Evolutionary conservation across 2,888 invertebrate genomes (phyloP), one percentile per base, ranked within the genome.

Genomic region (Empis stercorea): DNA sequence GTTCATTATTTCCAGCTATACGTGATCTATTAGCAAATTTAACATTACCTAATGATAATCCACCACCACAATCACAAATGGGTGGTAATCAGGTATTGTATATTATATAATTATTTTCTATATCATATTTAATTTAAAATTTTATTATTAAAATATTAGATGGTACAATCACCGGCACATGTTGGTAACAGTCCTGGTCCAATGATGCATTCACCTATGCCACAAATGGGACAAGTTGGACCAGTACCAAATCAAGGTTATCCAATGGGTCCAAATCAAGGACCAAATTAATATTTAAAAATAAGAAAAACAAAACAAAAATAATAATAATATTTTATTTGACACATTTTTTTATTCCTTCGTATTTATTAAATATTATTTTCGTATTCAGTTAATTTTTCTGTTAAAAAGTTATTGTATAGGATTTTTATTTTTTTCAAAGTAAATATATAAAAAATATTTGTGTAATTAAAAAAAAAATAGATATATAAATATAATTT

Each of bases 1-100:
- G 94, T 66, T 87, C 91, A 14, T 77, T 95, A 46, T 93, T 87
- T 69, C 92, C 93, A 30, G 91, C 93, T 16, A 83, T 95, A 43
- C 77, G 91, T 52, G 93, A 95, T 70, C 72, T 95, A 48, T 71
- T 95, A 46, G 78, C 83, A 36, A 92, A 87, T 73, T 77, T 95
- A 58, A 79, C 81, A 39, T 70, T 91, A 52, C 88, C 89, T 43
- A 81, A 83, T 30, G 89, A 89, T 61, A 78, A 80, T 47, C 80
- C 81, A 51, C 78, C 76, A 30, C 73, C 63, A 58, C 73, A 62
- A 64, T 61, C 51, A 3, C 61, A 59, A 48, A 58, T 60, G 51
- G 48, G 48, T 43, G 37, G 45, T 15, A 49, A 38, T 55, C 60
- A 39, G 60, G 61, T 46, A 59, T 55, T 16, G 41, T 46, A 17